Base-by-base conservation (phyloP, 2,888 invertebrate species). In the Acrocyrtus sp. region DNA sequence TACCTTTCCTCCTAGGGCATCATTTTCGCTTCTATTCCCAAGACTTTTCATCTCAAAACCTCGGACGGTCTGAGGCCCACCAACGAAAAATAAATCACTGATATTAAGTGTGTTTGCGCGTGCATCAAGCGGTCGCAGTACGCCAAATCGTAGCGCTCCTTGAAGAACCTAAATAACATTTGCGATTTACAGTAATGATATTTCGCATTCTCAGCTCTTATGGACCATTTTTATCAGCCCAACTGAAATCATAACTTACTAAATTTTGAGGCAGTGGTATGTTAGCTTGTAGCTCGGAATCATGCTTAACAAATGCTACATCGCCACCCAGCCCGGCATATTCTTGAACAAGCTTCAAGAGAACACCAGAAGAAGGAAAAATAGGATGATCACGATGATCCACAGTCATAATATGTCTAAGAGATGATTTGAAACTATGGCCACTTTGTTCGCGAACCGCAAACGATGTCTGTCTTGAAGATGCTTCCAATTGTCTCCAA, bases 311-410 rank as follows among this genome's bases (percentile, higher is more conserved):
- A 84, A 95, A 95, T 17, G 93, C 92, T n/a, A 96, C 90, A 83
- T 96, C 93, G 1, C 98, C 98, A 10, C 97, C 96, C 5, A 96
- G 84, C 0, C 96, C 91, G 26, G 96, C 95, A 81, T 93, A 87
- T 85, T 98, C 98, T 81, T 92, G 90, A 4, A 89, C 89, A 73
- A 92, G 86, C 85, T 91, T 91, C 5, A 93, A 84, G 78, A 91
- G 86, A 5, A 89, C 84, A 3, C 96, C 96, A 47, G 86, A 85
- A 6, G 88, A 89, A 2, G 96, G 96, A 84, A 96, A 93, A 68
- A 95, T 89, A 3, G 86, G 84, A 81, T 90, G 91, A 84, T 96
- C 94, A 74, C 96, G 88, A 72, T 88, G 88, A 84, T 96, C 96
- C 68, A 91, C 88, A 0, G 90, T 86, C 75, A 93, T 87, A 58